Conservation (phyloP, 2,113 vertebrate species). For the Apodemus speciosus region DNA sequence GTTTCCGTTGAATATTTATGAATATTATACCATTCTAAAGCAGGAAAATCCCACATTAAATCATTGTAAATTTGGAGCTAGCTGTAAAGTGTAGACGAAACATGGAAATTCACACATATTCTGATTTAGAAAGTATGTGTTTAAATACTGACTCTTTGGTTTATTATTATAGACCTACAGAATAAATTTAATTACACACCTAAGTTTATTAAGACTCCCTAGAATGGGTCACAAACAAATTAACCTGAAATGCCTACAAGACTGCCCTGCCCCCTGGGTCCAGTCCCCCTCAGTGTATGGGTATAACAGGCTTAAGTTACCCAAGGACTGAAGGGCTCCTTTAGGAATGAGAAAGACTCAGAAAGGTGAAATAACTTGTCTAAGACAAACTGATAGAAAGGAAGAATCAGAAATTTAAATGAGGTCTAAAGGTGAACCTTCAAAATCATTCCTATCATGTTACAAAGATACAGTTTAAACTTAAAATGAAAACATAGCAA, state of each 20-base stretch:
- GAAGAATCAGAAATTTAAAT: background rate
- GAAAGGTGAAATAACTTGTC: constrained; percentile 24
- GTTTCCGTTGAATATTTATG: background rate
- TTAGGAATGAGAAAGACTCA: background rate
- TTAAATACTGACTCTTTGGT: background rate
- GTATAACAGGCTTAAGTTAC: background rate
- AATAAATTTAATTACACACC: constrained; percentile 2
- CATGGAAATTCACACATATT: background rate
- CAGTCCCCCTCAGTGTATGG: background rate
- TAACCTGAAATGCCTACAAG: background rate
- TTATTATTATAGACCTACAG: constrained; percentile 8
- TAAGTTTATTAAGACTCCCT: constrained; percentile 34
- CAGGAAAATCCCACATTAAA: background rate
- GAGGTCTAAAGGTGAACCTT: constrained; percentile 1
- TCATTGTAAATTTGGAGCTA: background rate
- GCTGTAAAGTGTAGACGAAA: background rate
- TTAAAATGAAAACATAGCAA: background rate
- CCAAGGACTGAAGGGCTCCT: background rate
- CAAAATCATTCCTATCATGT: constrained; percentile 10
- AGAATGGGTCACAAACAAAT: constrained; percentile 7
- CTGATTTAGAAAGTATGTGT: constrained; percentile 3
- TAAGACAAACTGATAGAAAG: background rate
- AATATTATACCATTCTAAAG: background rate
- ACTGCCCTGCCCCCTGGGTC: background rate
- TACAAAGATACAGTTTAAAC: constrained; percentile 36